phyloP scores from a whole-genome alignment of 2,888 invertebrate species.

The Phasia obesa region DNA sequence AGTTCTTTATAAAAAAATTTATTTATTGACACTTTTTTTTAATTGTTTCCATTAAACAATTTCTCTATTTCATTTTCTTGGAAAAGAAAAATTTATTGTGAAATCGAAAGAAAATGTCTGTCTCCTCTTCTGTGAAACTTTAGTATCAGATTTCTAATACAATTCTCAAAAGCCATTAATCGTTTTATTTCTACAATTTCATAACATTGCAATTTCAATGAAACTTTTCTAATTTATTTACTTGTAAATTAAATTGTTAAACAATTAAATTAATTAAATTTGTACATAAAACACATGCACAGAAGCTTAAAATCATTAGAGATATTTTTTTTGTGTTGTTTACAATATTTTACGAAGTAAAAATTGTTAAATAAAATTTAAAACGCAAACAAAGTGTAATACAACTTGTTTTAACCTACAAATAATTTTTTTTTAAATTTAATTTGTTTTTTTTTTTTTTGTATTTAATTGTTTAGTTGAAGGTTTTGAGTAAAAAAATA shows the following conservation, averaged over 20 bases:
- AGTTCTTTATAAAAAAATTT: no score
- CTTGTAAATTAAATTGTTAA: conserved; percentile 43
- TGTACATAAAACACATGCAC: conserved; percentile 26
- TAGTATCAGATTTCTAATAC: conserved; percentile 21
- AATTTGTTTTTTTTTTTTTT: no score
- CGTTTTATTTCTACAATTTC: conserved; percentile 3
- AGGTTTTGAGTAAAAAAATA: no score
- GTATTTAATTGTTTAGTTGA: no score
- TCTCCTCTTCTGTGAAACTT: background rate
- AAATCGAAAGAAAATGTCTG: background rate
- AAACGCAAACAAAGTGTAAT: no score
- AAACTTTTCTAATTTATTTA: conserved; percentile 43
- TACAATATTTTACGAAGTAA: no score
- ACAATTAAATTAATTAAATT: conserved; percentile 52
- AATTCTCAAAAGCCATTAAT: conserved; percentile 39
- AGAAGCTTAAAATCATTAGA: background rate
- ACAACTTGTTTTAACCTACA: no score
- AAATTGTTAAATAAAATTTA: no score
- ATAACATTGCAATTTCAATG: conserved; percentile 21
- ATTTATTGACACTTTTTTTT: no score
- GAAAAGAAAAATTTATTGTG: background rate
- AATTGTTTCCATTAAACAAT: background rate
- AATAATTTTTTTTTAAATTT: no score
- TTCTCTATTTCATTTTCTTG: background rate
- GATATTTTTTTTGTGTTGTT: conserved; percentile 1